A percentile compares a stretch with the other conserved stretches of the same genome.
phyloP scores from a whole-genome alignment of 2,113 vertebrate species.

The Crotophaga sulcirostris region DNA sequence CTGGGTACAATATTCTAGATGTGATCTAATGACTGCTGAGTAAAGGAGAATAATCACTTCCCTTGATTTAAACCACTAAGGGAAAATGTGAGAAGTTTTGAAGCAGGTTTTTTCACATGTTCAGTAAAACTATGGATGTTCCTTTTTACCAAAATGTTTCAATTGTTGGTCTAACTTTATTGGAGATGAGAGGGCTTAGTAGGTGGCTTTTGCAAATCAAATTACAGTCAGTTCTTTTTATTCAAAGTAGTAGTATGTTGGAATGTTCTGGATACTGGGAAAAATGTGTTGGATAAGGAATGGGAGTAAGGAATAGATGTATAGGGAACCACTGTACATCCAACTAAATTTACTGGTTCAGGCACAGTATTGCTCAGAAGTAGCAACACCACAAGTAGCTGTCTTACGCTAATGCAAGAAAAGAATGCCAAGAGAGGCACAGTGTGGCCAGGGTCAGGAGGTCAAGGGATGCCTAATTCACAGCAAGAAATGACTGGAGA shows the following conservation, averaged over 20 bases:
- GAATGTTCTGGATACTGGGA: not conserved
- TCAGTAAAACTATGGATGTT: not conserved
- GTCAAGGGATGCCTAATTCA: not conserved
- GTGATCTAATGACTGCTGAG: not conserved
- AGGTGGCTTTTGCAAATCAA: not conserved
- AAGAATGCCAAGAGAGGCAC: not conserved
- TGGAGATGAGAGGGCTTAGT: not conserved
- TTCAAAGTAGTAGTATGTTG: not conserved
- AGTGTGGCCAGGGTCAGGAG: not conserved
- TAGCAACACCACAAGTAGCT: not conserved
- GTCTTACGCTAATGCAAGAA: not conserved
- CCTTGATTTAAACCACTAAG: not conserved
- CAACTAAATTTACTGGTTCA: not conserved
- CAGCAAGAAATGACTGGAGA: not conserved
- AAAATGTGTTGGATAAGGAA: not conserved
- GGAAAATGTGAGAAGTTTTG: not conserved
- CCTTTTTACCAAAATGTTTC: not conserved
- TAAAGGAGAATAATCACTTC: not conserved
- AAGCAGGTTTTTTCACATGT: not conserved
- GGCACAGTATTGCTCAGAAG: not conserved
- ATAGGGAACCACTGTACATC: not conserved
- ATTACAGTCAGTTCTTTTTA: not conserved
- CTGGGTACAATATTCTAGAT: not conserved
- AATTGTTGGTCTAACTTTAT: not conserved
- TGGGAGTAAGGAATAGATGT: not conserved